A percentile compares a stretch with the other conserved stretches of the same genome.
Evolutionary conservation across 2,888 invertebrate genomes (phyloP).

Genomic region (Myathropa florea): DNA sequence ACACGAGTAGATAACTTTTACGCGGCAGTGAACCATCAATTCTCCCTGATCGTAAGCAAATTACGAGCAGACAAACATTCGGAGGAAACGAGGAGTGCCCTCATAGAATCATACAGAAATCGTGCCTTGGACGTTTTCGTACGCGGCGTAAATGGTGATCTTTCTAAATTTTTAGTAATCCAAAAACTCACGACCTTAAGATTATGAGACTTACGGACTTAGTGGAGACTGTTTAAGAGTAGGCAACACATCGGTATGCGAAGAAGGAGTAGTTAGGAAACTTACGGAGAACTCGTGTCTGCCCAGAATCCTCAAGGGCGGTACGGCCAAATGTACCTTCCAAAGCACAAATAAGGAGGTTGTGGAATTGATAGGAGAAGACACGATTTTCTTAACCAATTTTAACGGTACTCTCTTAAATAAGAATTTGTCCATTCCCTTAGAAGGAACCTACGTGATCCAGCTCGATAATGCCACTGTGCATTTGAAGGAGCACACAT

Average conservation of each 20-base stretch:
- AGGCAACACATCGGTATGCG: slow-evolving; percentile 7
- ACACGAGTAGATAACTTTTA: slow-evolving; percentile 17
- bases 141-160: not conserved
- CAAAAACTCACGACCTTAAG: too few relatives aligned
- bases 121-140: slow-evolving; percentile 26
- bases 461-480: slow-evolving; percentile 18
- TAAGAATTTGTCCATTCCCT: slow-evolving; percentile 30
- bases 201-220: too few relatives aligned
- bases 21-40: too few relatives aligned
- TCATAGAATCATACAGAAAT: slow-evolving; percentile 11
- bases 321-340: slow-evolving; percentile 3
- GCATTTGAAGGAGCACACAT: not conserved
- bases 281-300: slow-evolving; percentile 23
- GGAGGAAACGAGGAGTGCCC: too few relatives aligned
- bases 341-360: not conserved
- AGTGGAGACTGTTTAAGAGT: not conserved
- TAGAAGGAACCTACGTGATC: slow-evolving; percentile 34
- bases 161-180: too few relatives aligned
- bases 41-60: too few relatives aligned
- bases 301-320: slow-evolving; percentile 15
- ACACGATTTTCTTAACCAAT: slow-evolving; percentile 14
- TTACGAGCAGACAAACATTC: too few relatives aligned
- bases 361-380: not conserved
- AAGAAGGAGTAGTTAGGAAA: not conserved
- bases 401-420: slow-evolving; percentile 18